A percentile compares a stretch with the other conserved stretches of the same genome.
These are phyloP conservation scores for Schizaphis graminum DNA, from an alignment of 2,888 invertebrate species.

Conservation along the genomic window DNA sequence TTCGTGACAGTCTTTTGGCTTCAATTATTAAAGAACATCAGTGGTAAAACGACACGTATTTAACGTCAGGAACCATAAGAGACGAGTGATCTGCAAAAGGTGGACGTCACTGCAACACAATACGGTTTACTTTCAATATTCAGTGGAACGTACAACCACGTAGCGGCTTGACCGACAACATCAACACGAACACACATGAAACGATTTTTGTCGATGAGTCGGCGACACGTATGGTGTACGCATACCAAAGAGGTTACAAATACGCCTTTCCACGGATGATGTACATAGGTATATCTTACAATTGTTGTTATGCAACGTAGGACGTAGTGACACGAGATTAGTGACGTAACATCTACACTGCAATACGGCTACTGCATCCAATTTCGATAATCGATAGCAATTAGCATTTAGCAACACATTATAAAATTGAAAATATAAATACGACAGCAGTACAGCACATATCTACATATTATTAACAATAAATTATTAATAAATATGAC, in stretches of 20 bases:
- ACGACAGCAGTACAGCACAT: too few relatives aligned
- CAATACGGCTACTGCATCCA: too few relatives aligned
- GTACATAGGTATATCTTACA: neutral
- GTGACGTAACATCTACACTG: too few relatives aligned
- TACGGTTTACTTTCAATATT: constrained; percentile 38
- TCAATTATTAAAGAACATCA: constrained; percentile 53
- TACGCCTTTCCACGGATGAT: neutral
- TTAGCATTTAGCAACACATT: too few relatives aligned
- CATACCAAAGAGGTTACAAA: constrained; percentile 46
- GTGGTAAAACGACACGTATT: constrained; percentile 45
- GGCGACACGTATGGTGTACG: constrained; percentile 61
- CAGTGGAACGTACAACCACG: constrained; percentile 58
- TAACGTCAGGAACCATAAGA: constrained; percentile 49
- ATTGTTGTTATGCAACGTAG: neutral
- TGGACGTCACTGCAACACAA: constrained; percentile 4
- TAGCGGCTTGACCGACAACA: constrained; percentile 64
- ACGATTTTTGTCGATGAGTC: constrained; percentile 65
- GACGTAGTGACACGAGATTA: too few relatives aligned
- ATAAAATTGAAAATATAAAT: too few relatives aligned
- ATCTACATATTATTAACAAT: too few relatives aligned
- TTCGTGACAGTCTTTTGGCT: constrained; percentile 24
- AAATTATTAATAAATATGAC: too few relatives aligned
- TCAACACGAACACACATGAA: constrained; percentile 64
- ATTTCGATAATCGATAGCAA: too few relatives aligned
- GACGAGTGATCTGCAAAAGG: constrained; percentile 8